Conservation (phyloP, 1,140 invertebrate species). For the Drosophila pseudoananassae region DNA sequence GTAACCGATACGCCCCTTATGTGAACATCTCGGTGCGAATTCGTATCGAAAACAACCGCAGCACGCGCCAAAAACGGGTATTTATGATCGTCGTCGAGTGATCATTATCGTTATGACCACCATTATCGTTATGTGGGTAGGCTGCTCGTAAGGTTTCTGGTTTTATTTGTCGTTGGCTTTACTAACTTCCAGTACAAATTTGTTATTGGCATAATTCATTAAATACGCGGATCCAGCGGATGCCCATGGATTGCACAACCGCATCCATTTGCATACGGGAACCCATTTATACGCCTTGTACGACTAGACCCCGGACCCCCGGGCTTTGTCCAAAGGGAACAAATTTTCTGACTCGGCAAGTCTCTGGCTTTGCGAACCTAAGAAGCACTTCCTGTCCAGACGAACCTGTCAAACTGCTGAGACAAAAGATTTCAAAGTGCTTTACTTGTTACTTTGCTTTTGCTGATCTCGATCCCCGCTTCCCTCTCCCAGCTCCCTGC, state of each 20-base stretch:
- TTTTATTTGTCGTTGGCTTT: slow-evolving; percentile 17
- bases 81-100: slow-evolving; percentile 1
- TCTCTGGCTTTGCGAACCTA: slow-evolving; percentile 12
- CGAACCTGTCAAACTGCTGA: slow-evolving; percentile 4
- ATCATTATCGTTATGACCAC: slow-evolving; percentile 22
- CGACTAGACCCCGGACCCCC: background rate
- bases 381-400: slow-evolving; percentile 40
- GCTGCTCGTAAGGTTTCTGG: slow-evolving; percentile 38
- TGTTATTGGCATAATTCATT: slow-evolving; percentile 52
- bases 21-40: slow-evolving; percentile 7
- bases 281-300: background rate
- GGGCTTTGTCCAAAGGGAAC: slow-evolving; percentile 5
- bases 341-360: slow-evolving; percentile 34
- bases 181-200: slow-evolving; percentile 37
- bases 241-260: slow-evolving; percentile 9
- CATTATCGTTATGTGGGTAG: background rate
- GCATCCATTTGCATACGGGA: background rate
- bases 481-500: background rate
- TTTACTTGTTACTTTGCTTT: background rate
- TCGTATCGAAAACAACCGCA: slow-evolving; percentile 52
- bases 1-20: slow-evolving; percentile 60
- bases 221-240: slow-evolving; percentile 39
- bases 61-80: slow-evolving; percentile 59
- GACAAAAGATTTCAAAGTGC: background rate
- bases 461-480: slow-evolving; percentile 9